Evolutionary conservation across 53 echinoderm and acorn worm genomes (phyloP).

Genomic region (Pentamera pediparva): DNA sequence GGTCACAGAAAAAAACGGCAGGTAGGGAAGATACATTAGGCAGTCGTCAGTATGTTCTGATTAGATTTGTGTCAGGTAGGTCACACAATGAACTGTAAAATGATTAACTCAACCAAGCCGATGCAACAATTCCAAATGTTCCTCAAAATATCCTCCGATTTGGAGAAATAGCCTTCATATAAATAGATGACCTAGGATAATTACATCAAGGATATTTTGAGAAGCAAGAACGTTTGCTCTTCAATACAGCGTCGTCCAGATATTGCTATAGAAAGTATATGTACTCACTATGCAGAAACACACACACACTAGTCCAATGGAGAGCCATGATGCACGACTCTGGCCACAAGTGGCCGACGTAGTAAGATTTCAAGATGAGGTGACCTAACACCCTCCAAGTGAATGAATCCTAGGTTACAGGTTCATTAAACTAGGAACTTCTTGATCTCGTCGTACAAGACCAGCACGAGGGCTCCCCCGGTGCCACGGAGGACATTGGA

Average conservation of each 20-base stretch:
- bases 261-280: too few relatives aligned
- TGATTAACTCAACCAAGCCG: neutral
- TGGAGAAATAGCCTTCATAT: conserved; percentile 2
- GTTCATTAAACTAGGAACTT: conserved; percentile 38
- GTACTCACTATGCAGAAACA: neutral
- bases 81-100: neutral
- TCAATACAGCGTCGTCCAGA: neutral
- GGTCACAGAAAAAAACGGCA: too few relatives aligned
- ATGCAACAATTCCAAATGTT: neutral
- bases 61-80: neutral
- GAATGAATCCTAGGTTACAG: conserved; percentile 1
- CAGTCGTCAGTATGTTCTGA: neutral
- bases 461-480: conserved; percentile 85
- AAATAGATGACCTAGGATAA: conserved; percentile 15
- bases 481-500: conserved; percentile 92
- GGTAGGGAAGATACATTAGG: too few relatives aligned
- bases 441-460: conserved; percentile 85
- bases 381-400: conserved; percentile 4
- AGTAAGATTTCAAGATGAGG: neutral
- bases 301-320: neutral
- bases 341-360: neutral
- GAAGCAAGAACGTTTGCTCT: neutral
- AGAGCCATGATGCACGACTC: neutral
- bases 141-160: neutral
- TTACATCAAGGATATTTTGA: conserved; percentile 14